Conservation (phyloP, 1,140 invertebrate species). For the Pseudomyrmex cubaensis region DNA sequence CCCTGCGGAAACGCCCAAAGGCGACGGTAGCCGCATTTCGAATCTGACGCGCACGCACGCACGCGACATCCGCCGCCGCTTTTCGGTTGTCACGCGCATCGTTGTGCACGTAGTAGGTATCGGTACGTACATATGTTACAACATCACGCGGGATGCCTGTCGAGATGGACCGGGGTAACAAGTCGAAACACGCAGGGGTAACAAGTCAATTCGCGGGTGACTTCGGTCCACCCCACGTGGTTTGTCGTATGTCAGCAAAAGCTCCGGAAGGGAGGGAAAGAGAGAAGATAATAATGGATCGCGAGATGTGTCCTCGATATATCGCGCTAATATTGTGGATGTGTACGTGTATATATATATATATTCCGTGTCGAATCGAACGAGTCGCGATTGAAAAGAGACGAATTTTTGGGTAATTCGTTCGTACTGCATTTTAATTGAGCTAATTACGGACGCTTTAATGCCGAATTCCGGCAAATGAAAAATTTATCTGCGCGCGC, state of each 20-base stretch:
- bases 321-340: too few relatives aligned
- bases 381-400: background rate
- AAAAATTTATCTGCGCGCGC: conserved; percentile 5
- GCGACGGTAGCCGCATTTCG: conserved; percentile 43
- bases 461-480: background rate
- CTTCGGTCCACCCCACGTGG: conserved; percentile 9
- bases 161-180: conserved; percentile 3
- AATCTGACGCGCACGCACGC: conserved; percentile 36
- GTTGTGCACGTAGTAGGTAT: conserved; percentile 1
- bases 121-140: background rate
- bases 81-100: conserved; percentile 35
- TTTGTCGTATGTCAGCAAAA: background rate
- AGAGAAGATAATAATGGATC: background rate
- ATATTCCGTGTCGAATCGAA: background rate
- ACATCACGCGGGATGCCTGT: background rate
- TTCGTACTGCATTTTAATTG: conserved; percentile 1
- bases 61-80: conserved; percentile 15
- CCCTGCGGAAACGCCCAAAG: conserved; percentile 80
- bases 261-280: background rate
- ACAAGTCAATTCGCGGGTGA: conserved; percentile 48
- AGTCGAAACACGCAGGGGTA: conserved; percentile 3
- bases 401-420: background rate
- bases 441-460: background rate
- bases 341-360: background rate
- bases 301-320: background rate